These are phyloP conservation scores for Ranitomeya imitator DNA, from an alignment of 2,113 vertebrate genomes.

Conservation along the genomic window DNA sequence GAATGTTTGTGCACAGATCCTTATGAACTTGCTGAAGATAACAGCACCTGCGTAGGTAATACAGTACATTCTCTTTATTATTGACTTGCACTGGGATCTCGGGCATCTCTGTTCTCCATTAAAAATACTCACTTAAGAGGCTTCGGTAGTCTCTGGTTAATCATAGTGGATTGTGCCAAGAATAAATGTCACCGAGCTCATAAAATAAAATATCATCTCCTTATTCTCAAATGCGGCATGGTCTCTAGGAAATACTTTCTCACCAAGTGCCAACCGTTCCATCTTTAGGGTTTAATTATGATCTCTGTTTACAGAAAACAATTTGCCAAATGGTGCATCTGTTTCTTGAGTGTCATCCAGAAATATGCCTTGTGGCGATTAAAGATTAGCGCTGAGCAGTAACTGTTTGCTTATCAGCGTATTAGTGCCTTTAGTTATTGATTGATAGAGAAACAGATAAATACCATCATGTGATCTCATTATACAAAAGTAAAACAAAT, in stretches of 20 bases:
- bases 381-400: conserved; percentile 1
- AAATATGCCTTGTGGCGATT: background rate
- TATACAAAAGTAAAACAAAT: no score
- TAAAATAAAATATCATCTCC: conserved; percentile 21
- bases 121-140: conserved; percentile 50
- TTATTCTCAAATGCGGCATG: background rate
- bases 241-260: conserved; percentile 20
- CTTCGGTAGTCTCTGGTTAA: conserved; percentile 59
- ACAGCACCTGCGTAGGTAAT: conserved; percentile 67
- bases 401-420: background rate
- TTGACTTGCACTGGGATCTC: conserved; percentile 11
- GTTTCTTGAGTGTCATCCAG: conserved; percentile 10
- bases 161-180: conserved; percentile 54
- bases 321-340: conserved; percentile 33
- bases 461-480: background rate
- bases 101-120: conserved; percentile 48
- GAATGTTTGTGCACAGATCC: conserved; percentile 66
- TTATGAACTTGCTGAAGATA: conserved; percentile 65
- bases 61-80: conserved; percentile 26
- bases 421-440: background rate
- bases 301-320: conserved; percentile 32
- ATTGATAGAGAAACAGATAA: background rate
- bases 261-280: conserved; percentile 23
- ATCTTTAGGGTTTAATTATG: conserved; percentile 40
- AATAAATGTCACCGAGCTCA: conserved; percentile 50